Base-by-base conservation (phyloP, 2,888 invertebrate species). In the Luperina nickerlii region DNA sequence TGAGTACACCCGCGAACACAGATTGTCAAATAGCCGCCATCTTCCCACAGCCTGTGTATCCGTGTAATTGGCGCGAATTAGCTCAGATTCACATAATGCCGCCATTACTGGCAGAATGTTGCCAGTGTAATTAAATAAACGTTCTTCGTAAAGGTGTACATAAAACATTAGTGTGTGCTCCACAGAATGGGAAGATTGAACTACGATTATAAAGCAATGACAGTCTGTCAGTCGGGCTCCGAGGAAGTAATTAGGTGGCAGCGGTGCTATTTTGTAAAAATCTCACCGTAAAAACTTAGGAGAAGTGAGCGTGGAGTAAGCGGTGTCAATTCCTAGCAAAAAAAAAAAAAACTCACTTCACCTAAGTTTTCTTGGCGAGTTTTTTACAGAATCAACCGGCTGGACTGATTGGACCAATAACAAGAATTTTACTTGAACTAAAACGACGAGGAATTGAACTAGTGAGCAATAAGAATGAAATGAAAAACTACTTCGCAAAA, bases 31-130 rank as follows among this genome's bases (percentile, higher is more conserved):
- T 80, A 83, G 73, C 81, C 73, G 67, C 78, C 78, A 79, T 83
- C 86, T 95, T 95, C 95, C 93, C 95, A 95, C 95, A 95, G 94
- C 91, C 71, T 62, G 38, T 71, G 27, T 27, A 20, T 20, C 85
- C 79, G 83, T 83, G 86, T 92, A 91, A 92, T 90, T 88, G 91
- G 80, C 79, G 82, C 76, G 82, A 91, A 92, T 92, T 91, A 90
- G 90, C 92, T 91, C 90, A 91, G 90, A 90, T 91, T 91, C 90
- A 89, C 91, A 89, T 91, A 92, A 91, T 89, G 88, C 89, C 82
- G 89, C 88, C 84, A 82, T 88, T 85, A 83, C 81, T 78, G 79
- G 86, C 86, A 87, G 85, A 90, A 82, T 83, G 87, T 85, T 84
- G 82, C 79, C 74, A 80, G 73, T 79, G 83, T 83, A 87, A 90